Conservation (phyloP, 2,113 vertebrate species). For the Grammomys surdaster region DNA sequence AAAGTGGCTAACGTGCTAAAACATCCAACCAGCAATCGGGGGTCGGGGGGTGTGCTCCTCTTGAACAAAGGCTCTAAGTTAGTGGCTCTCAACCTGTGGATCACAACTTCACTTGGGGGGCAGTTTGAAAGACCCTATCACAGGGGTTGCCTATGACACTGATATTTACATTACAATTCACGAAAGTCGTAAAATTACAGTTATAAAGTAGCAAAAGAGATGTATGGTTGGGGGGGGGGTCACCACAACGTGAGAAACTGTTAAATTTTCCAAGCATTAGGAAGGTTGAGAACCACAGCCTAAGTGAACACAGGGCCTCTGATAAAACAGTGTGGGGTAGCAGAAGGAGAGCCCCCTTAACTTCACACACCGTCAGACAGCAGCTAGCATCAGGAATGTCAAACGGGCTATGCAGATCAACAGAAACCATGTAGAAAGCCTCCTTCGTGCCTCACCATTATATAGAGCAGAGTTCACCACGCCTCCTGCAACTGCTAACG, state of each 20-base stretch:
- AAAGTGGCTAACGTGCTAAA: too few species aligned
- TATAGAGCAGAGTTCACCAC: slow-evolving; percentile 97
- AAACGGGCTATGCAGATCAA: background rate
- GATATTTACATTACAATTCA: background rate
- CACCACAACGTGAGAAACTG: background rate
- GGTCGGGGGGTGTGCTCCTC: background rate
- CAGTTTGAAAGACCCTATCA: background rate
- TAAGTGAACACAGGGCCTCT: background rate
- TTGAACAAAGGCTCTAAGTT: background rate
- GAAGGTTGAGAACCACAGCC: background rate
- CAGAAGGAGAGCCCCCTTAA: background rate
- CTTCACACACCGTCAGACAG: background rate
- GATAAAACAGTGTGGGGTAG: background rate
- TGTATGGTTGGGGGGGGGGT: background rate
- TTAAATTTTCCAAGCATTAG: background rate
- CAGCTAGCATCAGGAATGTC: background rate
- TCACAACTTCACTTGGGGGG: background rate
- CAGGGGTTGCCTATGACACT: background rate
- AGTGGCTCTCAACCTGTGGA: background rate
- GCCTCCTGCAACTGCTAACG: slow-evolving; percentile 93
- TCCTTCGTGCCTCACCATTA: slow-evolving; percentile 90
- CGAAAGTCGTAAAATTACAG: background rate
- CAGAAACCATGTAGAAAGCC: background rate
- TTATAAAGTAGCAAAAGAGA: background rate
- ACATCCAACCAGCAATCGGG: background rate